phyloP scores from a whole-genome alignment of 2,113 vertebrate genomes.

The Otis tarda region DNA sequence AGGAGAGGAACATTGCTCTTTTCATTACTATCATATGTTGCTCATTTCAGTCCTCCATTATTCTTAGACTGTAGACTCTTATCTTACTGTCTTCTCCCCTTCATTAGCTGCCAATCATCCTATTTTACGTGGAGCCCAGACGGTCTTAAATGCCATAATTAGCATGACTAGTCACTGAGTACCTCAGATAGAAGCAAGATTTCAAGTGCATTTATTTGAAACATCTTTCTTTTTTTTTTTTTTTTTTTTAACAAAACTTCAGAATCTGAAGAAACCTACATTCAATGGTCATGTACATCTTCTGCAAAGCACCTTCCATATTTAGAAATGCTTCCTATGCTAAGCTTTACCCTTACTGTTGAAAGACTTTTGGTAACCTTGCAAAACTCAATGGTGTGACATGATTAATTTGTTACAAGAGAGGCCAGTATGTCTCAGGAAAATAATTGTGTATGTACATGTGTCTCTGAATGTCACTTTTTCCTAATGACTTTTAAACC shows the following conservation, averaged over 20 bases:
- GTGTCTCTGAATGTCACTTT: not conserved
- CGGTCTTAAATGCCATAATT: not conserved
- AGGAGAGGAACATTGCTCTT: not conserved
- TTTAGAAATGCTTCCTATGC: not conserved
- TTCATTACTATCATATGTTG: not conserved
- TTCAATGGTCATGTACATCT: not conserved
- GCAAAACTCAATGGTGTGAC: not conserved
- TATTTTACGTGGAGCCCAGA: not conserved
- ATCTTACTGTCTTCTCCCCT: not conserved
- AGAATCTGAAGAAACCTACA: not conserved
- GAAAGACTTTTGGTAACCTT: not conserved
- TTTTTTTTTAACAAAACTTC: not conserved
- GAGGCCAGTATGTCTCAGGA: not conserved
- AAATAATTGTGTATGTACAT: not conserved
- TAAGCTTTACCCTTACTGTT: not conserved
- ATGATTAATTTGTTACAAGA: not conserved
- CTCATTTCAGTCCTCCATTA: not conserved
- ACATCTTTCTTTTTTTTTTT: not conserved
- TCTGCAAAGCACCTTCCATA: not conserved
- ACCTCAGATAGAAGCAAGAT: not conserved
- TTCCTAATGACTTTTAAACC: not conserved
- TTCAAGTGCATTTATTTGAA: not conserved
- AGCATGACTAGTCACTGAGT: not conserved
- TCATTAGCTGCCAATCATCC: slow-evolving; percentile 18
- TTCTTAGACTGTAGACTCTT: not conserved